Evolutionary conservation across 2,888 invertebrate species (phyloP), one percentile per base, ranked within the genome.

Genomic region (Nephrotoma flavescens): DNA sequence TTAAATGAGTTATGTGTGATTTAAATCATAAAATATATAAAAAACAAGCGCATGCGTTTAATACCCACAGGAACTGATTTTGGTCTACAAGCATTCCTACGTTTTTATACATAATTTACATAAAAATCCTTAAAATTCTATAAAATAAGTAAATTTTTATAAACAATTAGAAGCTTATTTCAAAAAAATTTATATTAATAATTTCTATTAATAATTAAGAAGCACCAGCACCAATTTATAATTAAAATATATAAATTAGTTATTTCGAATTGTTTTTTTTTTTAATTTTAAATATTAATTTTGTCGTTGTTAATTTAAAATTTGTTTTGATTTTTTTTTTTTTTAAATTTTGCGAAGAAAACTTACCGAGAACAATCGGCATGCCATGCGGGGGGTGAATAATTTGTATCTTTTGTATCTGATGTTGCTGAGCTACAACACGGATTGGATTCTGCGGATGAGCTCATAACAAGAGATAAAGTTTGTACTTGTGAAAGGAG

Each of bases 291-390:
- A 44, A 44, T 44, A 31, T 71, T 52, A 52, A 52, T 52, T 31
- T 52, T 19, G 15, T 52, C 52, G 52, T 71, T 71, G 71, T 31
- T 71, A 71, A 71, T 71, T 71, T 41, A 84, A 31, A 31, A 31
- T 31, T 31, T 31, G 31, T 31, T 31, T 31, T 31, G 31, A 42
- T 84, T 84, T 83, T 84, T 41, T 1, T n/a, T 41, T 84, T 7
- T 2, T 83, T 84, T 84, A 7, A 12, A 42, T n/a, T 84, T 84
- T 84, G 15, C 15, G 84, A 84, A n/a, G 84, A 84, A 84, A 84
- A 92, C 94, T 94, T 94, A 94, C 94, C 94, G 93, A 90, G 92
- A 92, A 91, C 93, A 94, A 92, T 94, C 94, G 90, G 93, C 93
- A 90, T 93, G 94, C 94, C 94, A 94, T 91, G 94, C 93, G 90